Evolutionary conservation across 2,113 vertebrate species (phyloP).

Genomic region (Saguinus midas): DNA sequence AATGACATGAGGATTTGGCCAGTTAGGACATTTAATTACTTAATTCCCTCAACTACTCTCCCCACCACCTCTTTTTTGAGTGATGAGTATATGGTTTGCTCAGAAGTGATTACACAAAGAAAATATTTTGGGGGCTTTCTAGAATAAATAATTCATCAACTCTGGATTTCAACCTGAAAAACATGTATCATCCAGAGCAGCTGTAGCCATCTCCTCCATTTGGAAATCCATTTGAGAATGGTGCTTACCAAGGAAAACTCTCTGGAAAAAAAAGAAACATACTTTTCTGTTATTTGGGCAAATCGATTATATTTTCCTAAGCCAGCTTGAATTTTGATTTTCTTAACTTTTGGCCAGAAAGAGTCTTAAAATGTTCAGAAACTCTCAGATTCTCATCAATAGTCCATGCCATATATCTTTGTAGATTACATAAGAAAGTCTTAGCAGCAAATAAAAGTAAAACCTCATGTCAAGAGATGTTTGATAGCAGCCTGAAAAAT

Average conservation of each 20-base stretch:
- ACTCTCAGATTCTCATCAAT: background rate
- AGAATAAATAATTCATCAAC: background rate
- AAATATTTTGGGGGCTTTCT: background rate
- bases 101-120: background rate
- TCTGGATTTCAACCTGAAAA: background rate
- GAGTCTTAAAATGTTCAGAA: background rate
- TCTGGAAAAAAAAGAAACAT: background rate
- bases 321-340: background rate
- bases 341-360: background rate
- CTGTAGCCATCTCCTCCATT: background rate
- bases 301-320: background rate
- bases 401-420: background rate
- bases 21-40: background rate
- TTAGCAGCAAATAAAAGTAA: background rate
- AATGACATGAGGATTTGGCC: background rate
- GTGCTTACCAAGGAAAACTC: background rate
- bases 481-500: background rate
- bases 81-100: background rate
- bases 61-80: rapidly evolving
- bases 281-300: background rate
- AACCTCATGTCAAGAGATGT: background rate
- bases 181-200: background rate
- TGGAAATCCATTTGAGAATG: background rate
- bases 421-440: background rate
- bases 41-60: background rate